A percentile compares a stretch with the other conserved stretches of the same genome.
Conservation (phyloP, 2,113 vertebrate species). For the Butorides virescens region DNA sequence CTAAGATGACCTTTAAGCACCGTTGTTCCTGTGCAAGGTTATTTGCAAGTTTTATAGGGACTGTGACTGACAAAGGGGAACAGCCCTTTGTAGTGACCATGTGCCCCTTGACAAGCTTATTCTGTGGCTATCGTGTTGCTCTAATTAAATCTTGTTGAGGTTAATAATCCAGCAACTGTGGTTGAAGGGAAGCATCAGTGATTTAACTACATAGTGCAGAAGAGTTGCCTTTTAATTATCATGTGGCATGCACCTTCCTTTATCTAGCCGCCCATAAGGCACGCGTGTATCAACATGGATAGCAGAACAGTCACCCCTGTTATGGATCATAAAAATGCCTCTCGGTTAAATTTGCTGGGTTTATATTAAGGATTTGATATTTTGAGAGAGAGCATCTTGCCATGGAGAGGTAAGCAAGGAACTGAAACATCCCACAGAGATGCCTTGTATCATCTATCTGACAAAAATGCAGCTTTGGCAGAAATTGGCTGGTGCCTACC, state of each 20-base stretch:
- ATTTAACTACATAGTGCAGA: background rate
- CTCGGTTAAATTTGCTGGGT: background rate
- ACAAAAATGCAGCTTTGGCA: background rate
- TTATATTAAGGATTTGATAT: background rate
- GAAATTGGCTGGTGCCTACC: background rate
- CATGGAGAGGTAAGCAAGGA: background rate
- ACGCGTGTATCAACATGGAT: background rate
- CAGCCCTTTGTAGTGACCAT: rapidly evolving
- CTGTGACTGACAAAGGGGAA: background rate
- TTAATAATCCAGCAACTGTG: background rate
- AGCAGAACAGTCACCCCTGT: background rate
- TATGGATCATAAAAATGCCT: background rate
- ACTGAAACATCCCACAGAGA: background rate
- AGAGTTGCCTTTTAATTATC: background rate
- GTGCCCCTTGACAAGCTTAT: background rate
- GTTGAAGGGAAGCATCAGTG: background rate
- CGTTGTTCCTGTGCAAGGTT: background rate
- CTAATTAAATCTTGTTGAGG: background rate
- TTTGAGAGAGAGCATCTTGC: background rate
- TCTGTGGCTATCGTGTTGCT: background rate
- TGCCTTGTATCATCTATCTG: background rate
- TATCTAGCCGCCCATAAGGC: background rate
- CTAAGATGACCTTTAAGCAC: background rate
- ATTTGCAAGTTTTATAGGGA: background rate
- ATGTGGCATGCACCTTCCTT: background rate